Evolutionary conservation across 2,113 vertebrate genomes (phyloP).

Genomic region (Tachysurus vachellii): DNA sequence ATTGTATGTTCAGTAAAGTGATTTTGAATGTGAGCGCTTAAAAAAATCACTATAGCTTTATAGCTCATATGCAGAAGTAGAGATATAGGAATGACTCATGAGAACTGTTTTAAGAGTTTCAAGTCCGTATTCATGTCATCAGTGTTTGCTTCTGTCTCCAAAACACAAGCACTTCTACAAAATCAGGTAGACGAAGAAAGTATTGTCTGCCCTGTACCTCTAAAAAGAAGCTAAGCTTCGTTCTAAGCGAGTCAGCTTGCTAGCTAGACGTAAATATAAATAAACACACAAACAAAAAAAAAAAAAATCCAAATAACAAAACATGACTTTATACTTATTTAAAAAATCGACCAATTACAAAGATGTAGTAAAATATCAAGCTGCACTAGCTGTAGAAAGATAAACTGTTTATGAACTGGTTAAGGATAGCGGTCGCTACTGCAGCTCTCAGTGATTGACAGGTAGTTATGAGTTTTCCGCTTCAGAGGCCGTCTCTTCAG

Average conservation of each 20-base stretch:
- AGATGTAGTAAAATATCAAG: neutral
- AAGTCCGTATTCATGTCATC: neutral
- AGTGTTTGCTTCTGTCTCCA: neutral
- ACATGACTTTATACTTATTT: neutral
- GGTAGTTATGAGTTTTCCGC: neutral
- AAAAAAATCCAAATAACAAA: neutral
- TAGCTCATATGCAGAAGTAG: neutral
- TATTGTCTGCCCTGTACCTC: neutral
- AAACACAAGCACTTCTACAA: neutral
- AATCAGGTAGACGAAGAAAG: neutral
- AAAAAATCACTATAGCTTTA: neutral
- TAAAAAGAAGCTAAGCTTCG: neutral
- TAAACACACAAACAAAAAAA: neutral
- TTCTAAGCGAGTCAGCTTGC: neutral
- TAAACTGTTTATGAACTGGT: too few species aligned
- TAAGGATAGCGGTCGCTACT: neutral
- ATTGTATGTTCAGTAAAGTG: too few species aligned
- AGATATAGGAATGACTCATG: neutral
- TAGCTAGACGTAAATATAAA: neutral
- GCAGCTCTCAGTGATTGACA: neutral
- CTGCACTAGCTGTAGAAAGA: neutral
- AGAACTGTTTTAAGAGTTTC: neutral
- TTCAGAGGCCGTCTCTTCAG: neutral
- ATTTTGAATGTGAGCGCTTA: too few species aligned
- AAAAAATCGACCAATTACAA: neutral